Evolutionary conservation across 2,113 vertebrate genomes (phyloP), one percentile per base, ranked within the genome.

Genomic region (Xiphophorus couchianus): DNA sequence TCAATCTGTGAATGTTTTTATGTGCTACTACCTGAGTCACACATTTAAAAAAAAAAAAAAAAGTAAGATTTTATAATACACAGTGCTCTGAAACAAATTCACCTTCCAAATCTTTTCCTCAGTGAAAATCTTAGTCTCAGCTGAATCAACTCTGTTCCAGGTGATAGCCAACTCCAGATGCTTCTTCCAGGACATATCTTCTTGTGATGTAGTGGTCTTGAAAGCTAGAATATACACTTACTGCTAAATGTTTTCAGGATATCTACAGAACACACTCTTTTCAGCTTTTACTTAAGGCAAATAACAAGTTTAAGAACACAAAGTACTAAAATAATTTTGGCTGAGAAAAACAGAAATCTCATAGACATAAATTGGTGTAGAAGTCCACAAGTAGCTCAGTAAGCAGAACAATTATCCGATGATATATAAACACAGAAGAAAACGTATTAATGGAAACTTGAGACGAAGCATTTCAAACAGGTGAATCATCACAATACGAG

Each of bases 61-160:
- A 42, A 42, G 3, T 42, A 15, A 42, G 14, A 15, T 42, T 42
- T 42, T 42, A 42, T 42, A 15, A 42, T 42, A 14, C 14, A 42
- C 51, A 10, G 51, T 58, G 44, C 44, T 48, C 44, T 17, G 0
- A 22, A 14, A 25, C 0, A 25, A 66, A 70, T 72, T 25, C 33
- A 97, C 98, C 95, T 97, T 97, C 97, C 97, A 98, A 73, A 96
- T 95, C 0, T 95, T 93, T 84, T 98, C 95, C 0, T 97, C 97
- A 0, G 96, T 96, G 90, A 99, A 99, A 83, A 99, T 97, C 91
- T 99, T 96, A 0, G 95, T 96, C 77, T 95, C 88, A 30, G 98
- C 98, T 7, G 98, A 97, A 90, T 99, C 98, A 78, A 97, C 96
- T 0, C 97, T 93, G 84, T 98, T 97, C 97, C 98, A 99, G 28